Evolutionary conservation across 2,113 vertebrate species (phyloP).

Genomic region (Leucoraja erinaceus): DNA sequence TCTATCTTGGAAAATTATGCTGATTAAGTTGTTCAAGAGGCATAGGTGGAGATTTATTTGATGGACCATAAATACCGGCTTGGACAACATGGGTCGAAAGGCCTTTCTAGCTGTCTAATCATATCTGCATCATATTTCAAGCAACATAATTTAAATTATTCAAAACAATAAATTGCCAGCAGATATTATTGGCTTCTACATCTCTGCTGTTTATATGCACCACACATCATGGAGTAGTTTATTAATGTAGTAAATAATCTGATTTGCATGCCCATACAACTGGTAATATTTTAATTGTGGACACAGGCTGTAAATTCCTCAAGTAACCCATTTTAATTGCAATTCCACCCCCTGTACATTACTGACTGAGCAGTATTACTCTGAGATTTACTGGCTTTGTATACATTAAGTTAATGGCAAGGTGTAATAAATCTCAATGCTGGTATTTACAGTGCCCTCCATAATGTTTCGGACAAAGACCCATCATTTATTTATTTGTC

Average conservation of each 20-base stretch:
- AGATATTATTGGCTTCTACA: background rate
- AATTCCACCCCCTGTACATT: background rate
- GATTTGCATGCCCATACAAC: background rate
- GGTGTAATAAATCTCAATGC: background rate
- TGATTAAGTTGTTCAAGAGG: no score
- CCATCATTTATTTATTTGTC: no score
- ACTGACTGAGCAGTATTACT: background rate
- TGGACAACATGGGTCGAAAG: background rate
- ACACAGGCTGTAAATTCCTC: background rate
- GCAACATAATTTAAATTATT: background rate
- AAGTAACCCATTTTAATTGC: background rate
- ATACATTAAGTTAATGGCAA: background rate
- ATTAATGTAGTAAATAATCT: background rate
- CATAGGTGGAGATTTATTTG: no score
- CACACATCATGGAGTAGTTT: background rate
- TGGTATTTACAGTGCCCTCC: background rate
- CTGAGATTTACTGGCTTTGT: background rate
- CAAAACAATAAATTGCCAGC: constrained; percentile 10
- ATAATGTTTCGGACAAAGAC: no score
- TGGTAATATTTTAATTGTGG: background rate
- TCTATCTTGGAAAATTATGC: no score
- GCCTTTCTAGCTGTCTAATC: no score
- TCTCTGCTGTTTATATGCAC: background rate
- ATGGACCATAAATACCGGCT: no score
- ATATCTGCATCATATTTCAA: background rate